phyloP scores from a whole-genome alignment of 2,888 invertebrate species.

The Ephialtes manifestator region DNA sequence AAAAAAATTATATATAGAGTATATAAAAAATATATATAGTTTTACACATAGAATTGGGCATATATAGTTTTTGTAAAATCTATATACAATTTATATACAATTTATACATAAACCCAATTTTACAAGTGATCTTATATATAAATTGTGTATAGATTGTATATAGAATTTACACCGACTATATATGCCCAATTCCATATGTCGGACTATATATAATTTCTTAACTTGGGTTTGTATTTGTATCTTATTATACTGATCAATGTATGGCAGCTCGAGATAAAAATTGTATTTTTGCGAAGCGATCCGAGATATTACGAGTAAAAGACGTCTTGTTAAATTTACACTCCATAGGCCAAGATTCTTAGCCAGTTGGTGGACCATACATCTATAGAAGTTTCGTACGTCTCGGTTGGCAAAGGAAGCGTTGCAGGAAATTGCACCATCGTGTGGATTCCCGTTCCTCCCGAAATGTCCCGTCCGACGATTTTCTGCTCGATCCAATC shows the following conservation, averaged over 20 bases:
- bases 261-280: neutral
- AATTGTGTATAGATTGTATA: no score
- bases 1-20: no score
- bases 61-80: no score
- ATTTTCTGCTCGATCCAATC: slow-evolving; percentile 71
- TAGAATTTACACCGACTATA: no score
- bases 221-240: no score
- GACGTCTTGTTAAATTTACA: slow-evolving; percentile 17
- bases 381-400: neutral
- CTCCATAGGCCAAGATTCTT: slow-evolving; percentile 11
- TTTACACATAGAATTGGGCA: no score
- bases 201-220: no score
- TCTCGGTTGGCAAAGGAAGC: slow-evolving; percentile 29
- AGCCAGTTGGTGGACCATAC: slow-evolving; percentile 6
- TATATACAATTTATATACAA: no score
- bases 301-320: neutral
- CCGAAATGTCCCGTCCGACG: slow-evolving; percentile 50
- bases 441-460: slow-evolving; percentile 63
- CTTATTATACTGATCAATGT: neutral
- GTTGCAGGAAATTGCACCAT: slow-evolving; percentile 68
- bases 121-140: no score
- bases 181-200: no score
- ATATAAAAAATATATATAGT: no score
- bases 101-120: no score
- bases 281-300: neutral